Conservation (phyloP, 2,888 invertebrate species). For the Drosophila multiciliata region DNA sequence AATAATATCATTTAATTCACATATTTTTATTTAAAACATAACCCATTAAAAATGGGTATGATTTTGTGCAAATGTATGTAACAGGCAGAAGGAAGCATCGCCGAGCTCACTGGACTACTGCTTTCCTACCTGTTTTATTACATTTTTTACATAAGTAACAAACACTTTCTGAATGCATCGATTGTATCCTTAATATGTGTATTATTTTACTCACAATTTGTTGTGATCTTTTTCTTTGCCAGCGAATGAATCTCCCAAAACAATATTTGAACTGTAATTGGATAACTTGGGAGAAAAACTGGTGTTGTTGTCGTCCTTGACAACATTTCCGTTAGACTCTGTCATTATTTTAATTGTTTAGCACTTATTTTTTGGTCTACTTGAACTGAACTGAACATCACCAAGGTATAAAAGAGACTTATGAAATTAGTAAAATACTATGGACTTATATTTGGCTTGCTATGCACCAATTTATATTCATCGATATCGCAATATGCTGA, state of each 20-base stretch:
- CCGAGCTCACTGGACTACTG: no score
- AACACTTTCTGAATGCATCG: neutral
- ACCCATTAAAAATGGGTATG: no score
- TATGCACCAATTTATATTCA: constrained; percentile 21
- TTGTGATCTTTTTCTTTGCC: constrained; percentile 52
- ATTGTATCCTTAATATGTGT: neutral
- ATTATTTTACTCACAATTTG: constrained; percentile 59
- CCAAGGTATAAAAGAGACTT: constrained; percentile 35
- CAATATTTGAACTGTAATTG: constrained; percentile 62
- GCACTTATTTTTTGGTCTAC: neutral
- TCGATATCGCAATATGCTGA: constrained; percentile 46
- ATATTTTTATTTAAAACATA: no score
- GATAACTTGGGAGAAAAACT: constrained; percentile 22
- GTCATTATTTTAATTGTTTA: constrained; percentile 42
- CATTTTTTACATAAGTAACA: neutral
- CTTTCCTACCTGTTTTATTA: no score
- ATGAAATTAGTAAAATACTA: constrained; percentile 32
- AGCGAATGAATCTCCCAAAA: constrained; percentile 55
- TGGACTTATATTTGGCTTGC: constrained; percentile 44
- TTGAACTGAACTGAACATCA: constrained; percentile 19
- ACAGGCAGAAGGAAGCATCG: no score
- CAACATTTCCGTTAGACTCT: constrained; percentile 58
- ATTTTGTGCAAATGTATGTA: no score
- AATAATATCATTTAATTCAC: no score
- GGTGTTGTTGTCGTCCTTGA: constrained; percentile 58